phyloP scores from a whole-genome alignment of 2,113 vertebrate species.

The Mandrillus leucophaeus region DNA sequence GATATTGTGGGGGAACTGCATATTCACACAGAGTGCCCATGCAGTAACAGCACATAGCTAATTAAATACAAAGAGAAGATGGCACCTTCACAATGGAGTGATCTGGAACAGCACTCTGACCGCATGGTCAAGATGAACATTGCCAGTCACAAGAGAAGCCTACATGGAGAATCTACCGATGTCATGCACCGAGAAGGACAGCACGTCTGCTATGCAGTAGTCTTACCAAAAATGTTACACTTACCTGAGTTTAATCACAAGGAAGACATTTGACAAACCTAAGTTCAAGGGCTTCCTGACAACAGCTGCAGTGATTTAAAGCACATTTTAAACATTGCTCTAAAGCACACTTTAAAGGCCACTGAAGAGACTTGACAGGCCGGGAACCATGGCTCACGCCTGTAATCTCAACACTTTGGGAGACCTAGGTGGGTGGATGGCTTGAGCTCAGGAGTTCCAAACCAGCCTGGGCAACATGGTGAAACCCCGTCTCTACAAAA shows the following conservation, averaged over 20 bases:
- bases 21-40: background rate
- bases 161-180: background rate
- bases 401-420: no score
- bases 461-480: no score
- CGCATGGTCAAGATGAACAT: background rate
- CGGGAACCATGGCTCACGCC: no score
- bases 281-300: background rate
- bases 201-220: no score
- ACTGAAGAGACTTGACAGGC: background rate
- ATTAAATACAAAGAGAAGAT: background rate
- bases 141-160: background rate
- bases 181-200: background rate
- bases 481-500: no score
- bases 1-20: background rate
- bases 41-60: background rate
- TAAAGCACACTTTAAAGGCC: background rate
- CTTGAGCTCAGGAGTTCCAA: no score
- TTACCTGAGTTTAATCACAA: background rate
- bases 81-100: background rate
- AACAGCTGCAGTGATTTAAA: background rate
- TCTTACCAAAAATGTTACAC: background rate
- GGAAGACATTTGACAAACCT: background rate
- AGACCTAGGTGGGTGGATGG: no score
- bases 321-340: no score
- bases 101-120: background rate